Evolutionary conservation across 2,797 vertebrate genomes (phyloP).

Genomic region (Muscicapa striata): DNA sequence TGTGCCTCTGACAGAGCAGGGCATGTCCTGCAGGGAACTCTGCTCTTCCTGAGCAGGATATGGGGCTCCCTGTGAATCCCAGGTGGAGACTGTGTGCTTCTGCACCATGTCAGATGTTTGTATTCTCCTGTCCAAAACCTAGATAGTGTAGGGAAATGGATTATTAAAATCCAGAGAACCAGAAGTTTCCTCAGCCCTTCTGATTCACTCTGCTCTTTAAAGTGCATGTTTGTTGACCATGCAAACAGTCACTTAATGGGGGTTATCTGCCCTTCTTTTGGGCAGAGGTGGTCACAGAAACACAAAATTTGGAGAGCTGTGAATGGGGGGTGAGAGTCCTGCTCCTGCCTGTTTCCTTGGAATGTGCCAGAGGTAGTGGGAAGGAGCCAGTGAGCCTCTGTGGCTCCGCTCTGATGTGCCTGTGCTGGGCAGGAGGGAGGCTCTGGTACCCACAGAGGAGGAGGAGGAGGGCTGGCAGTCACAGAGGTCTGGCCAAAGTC

Average conservation of each 20-base stretch:
- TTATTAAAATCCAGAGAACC: neutral
- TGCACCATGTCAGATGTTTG: neutral
- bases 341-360: neutral
- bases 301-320: neutral
- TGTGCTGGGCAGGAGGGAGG: neutral
- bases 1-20: neutral
- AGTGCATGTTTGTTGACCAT: neutral
- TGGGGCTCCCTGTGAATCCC: neutral
- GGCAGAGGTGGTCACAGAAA: neutral
- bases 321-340: neutral
- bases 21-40: neutral
- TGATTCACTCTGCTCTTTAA: neutral
- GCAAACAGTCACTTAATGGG: neutral
- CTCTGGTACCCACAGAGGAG: neutral
- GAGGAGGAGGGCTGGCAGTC: neutral
- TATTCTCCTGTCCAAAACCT: neutral
- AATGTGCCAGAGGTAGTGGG: neutral
- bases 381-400: neutral
- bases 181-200: neutral
- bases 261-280: neutral
- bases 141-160: neutral
- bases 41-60: neutral
- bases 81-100: neutral
- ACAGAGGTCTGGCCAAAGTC: neutral
- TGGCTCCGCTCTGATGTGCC: neutral